Base-by-base conservation (phyloP, 2,888 invertebrate genomes). In the Hydrotaea diabolus region DNA sequence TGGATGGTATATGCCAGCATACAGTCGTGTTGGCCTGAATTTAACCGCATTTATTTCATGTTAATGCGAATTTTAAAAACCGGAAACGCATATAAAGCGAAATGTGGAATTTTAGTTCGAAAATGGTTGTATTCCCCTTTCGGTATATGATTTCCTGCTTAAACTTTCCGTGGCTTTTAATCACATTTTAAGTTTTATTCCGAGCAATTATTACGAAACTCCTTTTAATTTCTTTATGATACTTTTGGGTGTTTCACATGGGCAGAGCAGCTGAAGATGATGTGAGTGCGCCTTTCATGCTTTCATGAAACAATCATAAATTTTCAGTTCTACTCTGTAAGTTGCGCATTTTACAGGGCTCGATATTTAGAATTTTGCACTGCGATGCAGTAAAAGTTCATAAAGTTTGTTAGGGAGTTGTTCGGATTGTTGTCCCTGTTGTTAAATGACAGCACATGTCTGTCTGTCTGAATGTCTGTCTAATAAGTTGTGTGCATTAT, bases 401-500 rank as follows among this genome's bases (percentile, higher is more conserved):
- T 21, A 39, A 66, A 66, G 66, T 69, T 69, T 46, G 62, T 31
- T 62, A 31, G 15, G 39, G 66, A 64, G 17, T 31, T 66, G 39
- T 66, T 59, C 26, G 26, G 26, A 62, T 31, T 62, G 26, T 62
- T 62, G n/a, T 36, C 0, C 3, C 31, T 36, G 43, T 69, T 36
- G 36, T 78, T 79, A 53, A 76, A 81, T 85, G 85, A 82, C 82
- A 82, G 79, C 85, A 74, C 73, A 80, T 85, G 85, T 80, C 43
- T n/a, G n/a, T n/a, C n/a, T n/a, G n/a, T n/a, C n/a, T n/a, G n/a
- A n/a, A n/a, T n/a, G n/a, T n/a, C n/a, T 46, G 46, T 69, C 82
- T 82, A 77, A 85, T 85, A 85, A 79, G 79, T 85, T 82, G 73
- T 82, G 73, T 53, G 74, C 79, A 77, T 82, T 84, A 81, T 72